These are phyloP conservation scores for Pachyrhynchus sulphureomaculatus DNA, from an alignment of 1,140 invertebrate species.

Conservation along the genomic window DNA sequence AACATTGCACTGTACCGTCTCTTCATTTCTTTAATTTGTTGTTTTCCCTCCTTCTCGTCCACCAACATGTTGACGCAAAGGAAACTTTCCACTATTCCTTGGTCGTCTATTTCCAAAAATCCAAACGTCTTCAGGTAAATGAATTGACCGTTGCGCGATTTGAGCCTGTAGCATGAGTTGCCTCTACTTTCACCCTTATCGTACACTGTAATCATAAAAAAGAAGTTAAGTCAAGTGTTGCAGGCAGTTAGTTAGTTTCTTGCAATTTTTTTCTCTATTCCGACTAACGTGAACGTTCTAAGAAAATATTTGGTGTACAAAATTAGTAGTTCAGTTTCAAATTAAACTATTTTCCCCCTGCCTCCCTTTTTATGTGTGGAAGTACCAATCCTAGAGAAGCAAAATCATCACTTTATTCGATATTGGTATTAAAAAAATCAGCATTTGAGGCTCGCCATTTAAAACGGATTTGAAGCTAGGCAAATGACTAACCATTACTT, in stretches of 20 bases:
- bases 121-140: slow-evolving; percentile 80
- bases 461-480: too few relatives aligned
- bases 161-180: slow-evolving; percentile 77
- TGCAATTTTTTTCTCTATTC: neutral
- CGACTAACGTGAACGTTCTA: neutral
- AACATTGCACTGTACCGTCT: slow-evolving; percentile 63
- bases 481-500: too few relatives aligned
- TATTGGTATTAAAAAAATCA: neutral
- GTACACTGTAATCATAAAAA: slow-evolving; percentile 69
- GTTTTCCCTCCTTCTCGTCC: slow-evolving; percentile 66
- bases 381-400: too few relatives aligned
- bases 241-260: neutral
- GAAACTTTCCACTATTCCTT: slow-evolving; percentile 75
- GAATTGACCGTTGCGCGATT: slow-evolving; percentile 74
- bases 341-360: neutral
- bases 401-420: too few relatives aligned
- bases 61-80: slow-evolving; percentile 83
- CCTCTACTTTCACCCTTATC: slow-evolving; percentile 71
- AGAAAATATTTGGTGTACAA: neutral
- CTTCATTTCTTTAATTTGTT: slow-evolving; percentile 71
- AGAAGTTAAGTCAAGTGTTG: neutral
- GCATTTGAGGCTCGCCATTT: too few relatives aligned
- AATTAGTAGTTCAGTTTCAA: neutral
- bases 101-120: slow-evolving; percentile 72
- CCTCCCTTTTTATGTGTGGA: too few relatives aligned